Base-by-base conservation (phyloP, 2,888 invertebrate genomes). In the Harpagoxenus sublaevis region DNA sequence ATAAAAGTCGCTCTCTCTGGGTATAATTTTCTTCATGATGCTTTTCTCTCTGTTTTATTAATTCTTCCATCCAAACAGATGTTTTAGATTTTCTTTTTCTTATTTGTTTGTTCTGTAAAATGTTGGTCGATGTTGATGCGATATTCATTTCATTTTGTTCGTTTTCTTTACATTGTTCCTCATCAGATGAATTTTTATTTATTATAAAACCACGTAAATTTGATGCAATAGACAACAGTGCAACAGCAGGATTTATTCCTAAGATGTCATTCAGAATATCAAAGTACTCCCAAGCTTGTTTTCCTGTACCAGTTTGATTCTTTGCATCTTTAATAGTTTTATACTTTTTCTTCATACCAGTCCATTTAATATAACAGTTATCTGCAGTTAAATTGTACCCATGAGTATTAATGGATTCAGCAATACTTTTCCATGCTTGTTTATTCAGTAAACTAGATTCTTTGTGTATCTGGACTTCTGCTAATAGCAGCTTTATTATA, bases 291-390 rank as follows among this genome's bases (percentile, higher is more conserved):
- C 45, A 48, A 12, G 45, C 2, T 66, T 66, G 6, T 66, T 66
- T 66, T 39, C 12, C 42, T 62, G 53, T 31, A 6, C 39, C 53
- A 51, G 53, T 23, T 53, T 53, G 35, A 10, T 71, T 71, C n/a
- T 53, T 53, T n/a, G n/a, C 53, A 35, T 71, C 53, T 53, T 53
- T 55, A 18, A 71, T 35, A 18, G 5, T 18, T 70, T 70, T 70
- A 53, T 70, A 70, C 15, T 53, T 53, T 53, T 53, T 71, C 15
- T 73, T 73, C 57, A 73, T 73, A 39, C 73, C 18, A 9, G n/a
- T 73, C 73, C 39, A 73, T 57, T 73, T 73, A 15, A 55, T 57
- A 10, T 23, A 9, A 73, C 23, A 73, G 10, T 57, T 73, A 1
- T 73, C 71, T 10, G 53, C 53, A 53, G 71, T 53, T 53, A 55